These are phyloP conservation scores for Callosobruchus maculatus DNA, from an alignment of 2,888 invertebrate species.

Conservation along the genomic window DNA sequence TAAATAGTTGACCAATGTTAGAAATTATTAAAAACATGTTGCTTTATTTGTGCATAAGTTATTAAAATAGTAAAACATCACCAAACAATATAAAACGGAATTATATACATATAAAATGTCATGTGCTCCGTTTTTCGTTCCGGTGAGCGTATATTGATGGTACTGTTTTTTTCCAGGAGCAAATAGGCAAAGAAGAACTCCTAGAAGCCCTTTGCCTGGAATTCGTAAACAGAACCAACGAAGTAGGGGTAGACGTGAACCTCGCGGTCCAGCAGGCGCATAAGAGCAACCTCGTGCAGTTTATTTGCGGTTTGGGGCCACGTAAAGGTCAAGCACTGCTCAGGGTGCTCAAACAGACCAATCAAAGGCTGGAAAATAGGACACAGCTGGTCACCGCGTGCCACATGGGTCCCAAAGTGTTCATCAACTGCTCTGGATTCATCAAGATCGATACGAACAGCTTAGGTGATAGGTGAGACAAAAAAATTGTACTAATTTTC, in stretches of 20 bases:
- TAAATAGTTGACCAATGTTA: no score
- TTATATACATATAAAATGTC: no score
- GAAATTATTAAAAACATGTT: no score
- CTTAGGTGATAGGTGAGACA: conserved; percentile 67
- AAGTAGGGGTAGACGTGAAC: conserved; percentile 97
- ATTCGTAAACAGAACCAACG: conserved; percentile 92
- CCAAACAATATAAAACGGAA: no score
- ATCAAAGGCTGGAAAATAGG: conserved; percentile 88
- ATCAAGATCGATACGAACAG: conserved; percentile 98
- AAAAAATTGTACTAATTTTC: background rate
- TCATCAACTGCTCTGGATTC: conserved; percentile 98
- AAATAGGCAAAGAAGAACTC: conserved; percentile 79
- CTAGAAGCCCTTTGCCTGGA: conserved; percentile 82
- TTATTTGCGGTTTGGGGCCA: conserved; percentile 94
- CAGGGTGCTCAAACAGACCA: conserved; percentile 84
- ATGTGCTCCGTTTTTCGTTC: no score
- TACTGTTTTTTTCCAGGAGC: conserved; percentile 55
- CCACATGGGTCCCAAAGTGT: conserved; percentile 92
- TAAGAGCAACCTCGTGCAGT: conserved; percentile 87
- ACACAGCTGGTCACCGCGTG: conserved; percentile 93
- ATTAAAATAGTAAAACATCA: no score
- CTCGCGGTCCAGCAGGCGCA: conserved; percentile 85
- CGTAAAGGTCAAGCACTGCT: conserved; percentile 87
- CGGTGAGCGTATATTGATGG: no score
- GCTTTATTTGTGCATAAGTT: no score